phyloP scores from a whole-genome alignment of 2,113 vertebrate genomes.

The Calidris pugnax region DNA sequence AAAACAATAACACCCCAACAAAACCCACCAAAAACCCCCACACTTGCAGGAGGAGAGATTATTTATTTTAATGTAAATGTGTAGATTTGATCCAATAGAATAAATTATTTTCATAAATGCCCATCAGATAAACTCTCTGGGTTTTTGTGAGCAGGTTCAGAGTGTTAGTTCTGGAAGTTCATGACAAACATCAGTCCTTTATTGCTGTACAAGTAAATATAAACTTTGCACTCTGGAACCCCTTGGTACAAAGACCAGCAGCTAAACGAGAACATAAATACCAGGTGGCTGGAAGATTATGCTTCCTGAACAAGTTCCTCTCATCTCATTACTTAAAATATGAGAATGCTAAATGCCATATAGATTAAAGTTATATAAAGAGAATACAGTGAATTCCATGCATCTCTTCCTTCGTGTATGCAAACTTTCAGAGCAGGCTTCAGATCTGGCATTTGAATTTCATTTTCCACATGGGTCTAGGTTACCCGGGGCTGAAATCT shows the following conservation, averaged over 20 bases:
- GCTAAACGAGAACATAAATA: background rate
- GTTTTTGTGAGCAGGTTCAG: background rate
- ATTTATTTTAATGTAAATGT: background rate
- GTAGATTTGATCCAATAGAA: background rate
- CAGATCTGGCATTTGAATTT: background rate
- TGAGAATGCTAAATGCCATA: background rate
- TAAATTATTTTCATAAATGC: background rate
- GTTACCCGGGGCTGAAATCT: background rate
- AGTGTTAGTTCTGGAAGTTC: background rate
- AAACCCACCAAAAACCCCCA: background rate
- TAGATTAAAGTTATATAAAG: background rate
- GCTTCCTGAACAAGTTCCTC: background rate
- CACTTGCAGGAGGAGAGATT: background rate
- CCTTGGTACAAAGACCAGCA: background rate
- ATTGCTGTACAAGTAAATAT: background rate
- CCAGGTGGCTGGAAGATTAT: background rate
- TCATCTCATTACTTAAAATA: background rate
- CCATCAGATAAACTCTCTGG: background rate
- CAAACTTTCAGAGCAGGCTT: background rate
- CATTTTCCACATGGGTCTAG: background rate
- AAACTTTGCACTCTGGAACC: background rate
- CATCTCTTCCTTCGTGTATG: background rate
- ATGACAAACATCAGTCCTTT: background rate
- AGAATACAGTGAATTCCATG: background rate
- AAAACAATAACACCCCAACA: background rate